phyloP scores from a whole-genome alignment of 2,888 invertebrate genomes.

The Dicyrtoma fusca region DNA sequence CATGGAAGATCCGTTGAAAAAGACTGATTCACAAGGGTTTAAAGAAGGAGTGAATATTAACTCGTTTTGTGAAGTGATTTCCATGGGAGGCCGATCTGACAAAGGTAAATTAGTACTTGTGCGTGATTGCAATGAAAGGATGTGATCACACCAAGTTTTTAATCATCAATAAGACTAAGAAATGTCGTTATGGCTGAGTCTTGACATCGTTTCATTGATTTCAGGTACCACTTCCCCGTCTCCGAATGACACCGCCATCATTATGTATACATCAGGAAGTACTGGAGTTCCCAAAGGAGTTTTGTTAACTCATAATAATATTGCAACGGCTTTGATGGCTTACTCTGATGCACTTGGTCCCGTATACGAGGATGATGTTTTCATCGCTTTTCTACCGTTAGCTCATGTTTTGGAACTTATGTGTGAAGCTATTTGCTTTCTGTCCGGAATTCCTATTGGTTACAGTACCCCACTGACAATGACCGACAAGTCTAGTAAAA shows the following conservation, averaged over 20 bases:
- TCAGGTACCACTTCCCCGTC: slow-evolving; percentile 68
- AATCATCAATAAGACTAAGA: no score
- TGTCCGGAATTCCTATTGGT: slow-evolving; percentile 81
- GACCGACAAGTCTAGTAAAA: slow-evolving; percentile 90
- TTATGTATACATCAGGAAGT: slow-evolving; percentile 99
- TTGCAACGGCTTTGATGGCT: slow-evolving; percentile 76
- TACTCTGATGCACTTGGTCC: slow-evolving; percentile 75
- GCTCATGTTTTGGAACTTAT: slow-evolving; percentile 96
- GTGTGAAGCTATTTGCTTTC: slow-evolving; percentile 71
- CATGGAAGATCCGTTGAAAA: slow-evolving; percentile 84
- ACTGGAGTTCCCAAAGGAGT: slow-evolving; percentile 95
- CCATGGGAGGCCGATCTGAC: slow-evolving; percentile 61
- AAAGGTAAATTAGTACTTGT: no score
- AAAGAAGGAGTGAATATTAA: slow-evolving; percentile 74
- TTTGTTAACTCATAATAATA: slow-evolving; percentile 77
- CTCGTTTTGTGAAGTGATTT: slow-evolving; percentile 73
- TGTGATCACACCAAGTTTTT: no score
- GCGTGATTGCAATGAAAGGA: no score
- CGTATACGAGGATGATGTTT: slow-evolving; percentile 73
- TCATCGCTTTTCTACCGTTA: slow-evolving; percentile 93
- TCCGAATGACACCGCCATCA: slow-evolving; percentile 83
- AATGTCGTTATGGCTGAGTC: no score
- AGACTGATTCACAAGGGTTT: slow-evolving; percentile 71
- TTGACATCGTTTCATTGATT: slow-evolving; percentile 50
- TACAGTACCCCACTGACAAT: slow-evolving; percentile 95